Conservation (phyloP, 2,113 vertebrate species). For the Bubo bubo region DNA sequence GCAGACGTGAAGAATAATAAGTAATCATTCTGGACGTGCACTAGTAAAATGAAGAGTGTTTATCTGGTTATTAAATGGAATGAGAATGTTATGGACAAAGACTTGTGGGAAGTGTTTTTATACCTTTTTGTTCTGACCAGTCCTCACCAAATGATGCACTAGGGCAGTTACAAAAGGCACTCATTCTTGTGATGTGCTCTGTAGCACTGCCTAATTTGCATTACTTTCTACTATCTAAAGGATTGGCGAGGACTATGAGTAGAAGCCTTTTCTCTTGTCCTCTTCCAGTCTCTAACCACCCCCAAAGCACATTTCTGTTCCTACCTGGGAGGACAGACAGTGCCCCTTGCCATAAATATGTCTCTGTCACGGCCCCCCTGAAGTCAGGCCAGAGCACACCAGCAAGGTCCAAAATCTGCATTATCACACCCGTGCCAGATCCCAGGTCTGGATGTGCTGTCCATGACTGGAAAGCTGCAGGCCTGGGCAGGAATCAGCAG, state of each 20-base stretch:
- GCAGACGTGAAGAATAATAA: neutral
- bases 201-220: neutral
- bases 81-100: neutral
- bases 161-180: neutral
- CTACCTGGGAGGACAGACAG: neutral
- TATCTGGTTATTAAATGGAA: neutral
- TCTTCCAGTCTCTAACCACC: neutral
- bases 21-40: neutral
- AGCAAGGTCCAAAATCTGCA: neutral
- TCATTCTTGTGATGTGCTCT: neutral
- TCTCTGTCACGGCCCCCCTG: neutral
- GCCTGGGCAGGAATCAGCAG: neutral
- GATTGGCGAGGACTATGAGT: neutral
- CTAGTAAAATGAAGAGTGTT: neutral
- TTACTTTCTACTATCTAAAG: neutral
- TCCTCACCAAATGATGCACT: neutral
- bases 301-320: neutral
- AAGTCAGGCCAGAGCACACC: neutral
- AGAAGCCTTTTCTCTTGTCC: neutral
- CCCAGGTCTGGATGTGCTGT: neutral
- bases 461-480: rapidly evolving
- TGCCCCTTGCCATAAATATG: neutral
- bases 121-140: neutral
- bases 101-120: neutral
- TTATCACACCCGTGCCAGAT: neutral